Evolutionary conservation across 2,797 vertebrate genomes (phyloP), one percentile per base, ranked within the genome.

Genomic region (Mallotus villosus): DNA sequence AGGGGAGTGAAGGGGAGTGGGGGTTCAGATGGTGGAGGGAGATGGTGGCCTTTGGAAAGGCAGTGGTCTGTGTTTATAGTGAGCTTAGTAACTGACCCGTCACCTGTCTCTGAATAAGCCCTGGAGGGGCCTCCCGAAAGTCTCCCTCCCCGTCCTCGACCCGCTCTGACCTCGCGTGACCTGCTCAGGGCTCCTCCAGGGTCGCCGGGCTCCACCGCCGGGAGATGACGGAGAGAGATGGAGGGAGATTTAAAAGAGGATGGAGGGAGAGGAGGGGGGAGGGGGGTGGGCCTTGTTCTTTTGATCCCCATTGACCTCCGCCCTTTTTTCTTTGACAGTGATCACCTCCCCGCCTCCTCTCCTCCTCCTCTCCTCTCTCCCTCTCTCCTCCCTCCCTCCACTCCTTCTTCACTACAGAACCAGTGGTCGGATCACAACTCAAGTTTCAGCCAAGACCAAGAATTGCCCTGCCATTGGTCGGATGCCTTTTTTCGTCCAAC

Each of bases 11-110:
- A 69, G 24, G 51, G 37, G 75, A 34, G 14, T 11, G 9, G 65
- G 76, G 80, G 83, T 74, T 12, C 8, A 41, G 29, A 2, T 0
- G 46, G 46, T n/a, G 22, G 24, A 62, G 21, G 55, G 59, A 74
- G 32, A 65, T 49, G 16, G 57, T 49, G 77, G 78, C 81, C 72
- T 70, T 71, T 76, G 81, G 73, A 67, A 75, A 77, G 80, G 72
- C 75, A 80, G 58, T 62, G 76, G 68, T 61, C 63, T 84, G 77
- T 81, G 72, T 84, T 83, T 77, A 74, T 66, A 59, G 58, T 78
- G 41, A 76, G 87, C 88, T 88, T 86, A 84, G 78, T 78, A 57
- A 62, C 27, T 77, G 82, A 82, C 79, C 82, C 68, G 51, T 55
- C 59, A 58, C 41, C 37, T 67, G 71, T 37, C 25, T 60, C 12